Conservation (phyloP, 2,888 invertebrate species). For the Crossocerus cetratus region DNA sequence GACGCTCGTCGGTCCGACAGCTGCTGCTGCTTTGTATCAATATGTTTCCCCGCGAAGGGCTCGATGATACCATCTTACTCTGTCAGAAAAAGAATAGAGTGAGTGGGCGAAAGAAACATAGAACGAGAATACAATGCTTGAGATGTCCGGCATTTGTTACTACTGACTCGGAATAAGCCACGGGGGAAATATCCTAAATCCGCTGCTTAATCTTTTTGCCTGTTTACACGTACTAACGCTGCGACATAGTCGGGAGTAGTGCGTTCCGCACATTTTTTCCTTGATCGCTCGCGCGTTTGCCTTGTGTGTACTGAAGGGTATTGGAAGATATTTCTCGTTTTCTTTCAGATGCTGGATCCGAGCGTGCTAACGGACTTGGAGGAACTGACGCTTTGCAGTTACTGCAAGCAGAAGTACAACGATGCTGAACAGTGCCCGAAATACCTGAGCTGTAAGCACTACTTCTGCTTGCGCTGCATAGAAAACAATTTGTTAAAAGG, state of each 20-base stretch:
- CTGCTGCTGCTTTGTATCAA: too few relatives aligned
- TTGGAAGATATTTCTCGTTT: not conserved
- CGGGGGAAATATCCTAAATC: too few relatives aligned
- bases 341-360: constrained; percentile 80
- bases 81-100: too few relatives aligned
- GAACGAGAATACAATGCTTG: too few relatives aligned
- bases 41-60: too few relatives aligned
- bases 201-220: not conserved
- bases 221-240: not conserved
- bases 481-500: constrained; percentile 84
- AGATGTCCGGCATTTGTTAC: too few relatives aligned
- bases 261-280: not conserved
- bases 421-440: constrained; percentile 86
- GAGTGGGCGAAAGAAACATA: too few relatives aligned
- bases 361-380: constrained; percentile 83
- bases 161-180: too few relatives aligned
- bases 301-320: not conserved
- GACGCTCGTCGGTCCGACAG: too few relatives aligned
- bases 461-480: constrained; percentile 87
- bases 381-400: constrained; percentile 86
- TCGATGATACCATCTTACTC: too few relatives aligned
- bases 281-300: too few relatives aligned
- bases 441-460: constrained; percentile 86
- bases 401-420: constrained; percentile 87
- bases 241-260: not conserved